These are phyloP conservation scores for Trisateles emortualis DNA, from an alignment of 2,888 invertebrate species.

Conservation along the genomic window DNA sequence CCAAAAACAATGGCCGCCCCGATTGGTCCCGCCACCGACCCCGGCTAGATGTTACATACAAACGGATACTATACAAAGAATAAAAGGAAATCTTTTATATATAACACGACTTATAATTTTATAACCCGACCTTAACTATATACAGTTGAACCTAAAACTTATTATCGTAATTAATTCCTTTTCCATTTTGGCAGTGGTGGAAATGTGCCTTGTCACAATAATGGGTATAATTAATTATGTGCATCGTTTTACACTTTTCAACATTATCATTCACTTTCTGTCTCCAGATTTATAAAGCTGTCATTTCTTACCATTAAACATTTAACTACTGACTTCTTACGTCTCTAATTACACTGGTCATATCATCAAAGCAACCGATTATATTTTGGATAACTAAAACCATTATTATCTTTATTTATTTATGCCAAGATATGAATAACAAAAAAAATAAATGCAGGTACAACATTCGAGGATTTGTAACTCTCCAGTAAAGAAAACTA, in stretches of 20 bases:
- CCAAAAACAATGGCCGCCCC: slow-evolving; percentile 48
- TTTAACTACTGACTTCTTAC: slow-evolving; percentile 84
- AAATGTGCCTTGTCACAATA: slow-evolving; percentile 86
- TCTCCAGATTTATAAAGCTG: slow-evolving; percentile 83
- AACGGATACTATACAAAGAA: slow-evolving; percentile 81
- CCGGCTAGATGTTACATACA: slow-evolving; percentile 73
- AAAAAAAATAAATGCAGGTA: slow-evolving; percentile 86
- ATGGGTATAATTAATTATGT: slow-evolving; percentile 52
- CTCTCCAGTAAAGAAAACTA: slow-evolving; percentile 84
- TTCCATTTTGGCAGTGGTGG: slow-evolving; percentile 85
- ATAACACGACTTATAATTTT: slow-evolving; percentile 82
- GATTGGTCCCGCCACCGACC: slow-evolving; percentile 52
- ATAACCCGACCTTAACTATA: slow-evolving; percentile 79
- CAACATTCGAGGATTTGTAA: slow-evolving; percentile 86
- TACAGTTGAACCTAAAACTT: slow-evolving; percentile 68
- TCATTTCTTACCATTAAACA: slow-evolving; percentile 78
- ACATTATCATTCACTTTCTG: slow-evolving; percentile 62
- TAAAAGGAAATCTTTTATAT: slow-evolving; percentile 81
- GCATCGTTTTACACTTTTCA: slow-evolving; percentile 61
- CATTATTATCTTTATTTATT: slow-evolving; percentile 80
- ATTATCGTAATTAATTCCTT: slow-evolving; percentile 65
- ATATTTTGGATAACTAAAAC: slow-evolving; percentile 74
- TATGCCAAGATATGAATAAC: slow-evolving; percentile 83
- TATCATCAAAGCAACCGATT: slow-evolving; percentile 76
- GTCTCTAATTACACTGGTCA: slow-evolving; percentile 73